Evolutionary conservation across 2,113 vertebrate species (phyloP), one percentile per base, ranked within the genome.

Genomic region (Prunella himalayana): DNA sequence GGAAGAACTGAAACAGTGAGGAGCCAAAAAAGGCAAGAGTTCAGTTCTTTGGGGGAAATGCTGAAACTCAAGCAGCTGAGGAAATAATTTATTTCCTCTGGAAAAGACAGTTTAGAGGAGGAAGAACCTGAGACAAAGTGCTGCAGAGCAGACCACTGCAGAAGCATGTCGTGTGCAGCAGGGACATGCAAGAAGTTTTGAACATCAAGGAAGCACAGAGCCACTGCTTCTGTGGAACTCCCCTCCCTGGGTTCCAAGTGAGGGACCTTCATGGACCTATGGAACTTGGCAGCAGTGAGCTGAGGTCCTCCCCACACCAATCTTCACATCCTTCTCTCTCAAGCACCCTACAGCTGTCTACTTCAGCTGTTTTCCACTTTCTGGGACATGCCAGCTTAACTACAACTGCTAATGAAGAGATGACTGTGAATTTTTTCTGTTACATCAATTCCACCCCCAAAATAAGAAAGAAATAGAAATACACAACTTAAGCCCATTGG

Each of bases 161-260:
- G 31, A 63, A 45, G 17, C 9, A 8, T 7, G 7, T n/a, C 7
- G 37, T 59, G 28, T 31, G 42, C 28, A 49, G 12, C 2, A 54
- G 25, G 41, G 23, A 15, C 6, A 21, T 71, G 31, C 33, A 71
- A 28, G 22, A 59, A 11, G 6, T 16, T 76, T 10, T 73, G 69
- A 51, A 37, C 41, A 65, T 12, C n/a, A 56, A 7, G 21, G 23
- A 11, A 88, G 15, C 21, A 28, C 8, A 11, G 5, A 72, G 11
- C 5, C 63, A 37, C 8, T 7, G 41, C 2, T 3, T 1, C 1
- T 2, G 10, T 10, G 8, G 24, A 33, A 12, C 4, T 63, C 0
- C 0, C 3, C 8, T 21, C n/a, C 4, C 22, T 17, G 22, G 2
- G 6, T 17, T 27, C 17, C 8, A 2, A 28, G 3, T 71, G 57